Percentiles rank a stretch among this genome's conserved stretches.
phyloP scores from a whole-genome alignment of 2,797 vertebrate species.

The Gambelia wislizenii region DNA sequence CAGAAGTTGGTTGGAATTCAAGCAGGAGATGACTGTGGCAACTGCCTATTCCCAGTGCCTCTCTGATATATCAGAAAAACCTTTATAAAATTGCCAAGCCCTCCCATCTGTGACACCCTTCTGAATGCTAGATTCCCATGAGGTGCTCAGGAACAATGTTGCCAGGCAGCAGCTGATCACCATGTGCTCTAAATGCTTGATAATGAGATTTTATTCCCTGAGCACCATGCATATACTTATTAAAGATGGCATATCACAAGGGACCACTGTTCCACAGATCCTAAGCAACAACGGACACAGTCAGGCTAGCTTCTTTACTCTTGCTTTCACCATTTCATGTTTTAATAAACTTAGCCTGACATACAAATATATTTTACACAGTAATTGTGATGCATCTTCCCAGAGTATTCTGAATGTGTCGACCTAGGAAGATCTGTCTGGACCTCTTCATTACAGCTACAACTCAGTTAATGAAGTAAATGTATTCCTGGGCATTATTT shows the following conservation, averaged over 20 bases:
- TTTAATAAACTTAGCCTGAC: not conserved
- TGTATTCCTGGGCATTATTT: no score
- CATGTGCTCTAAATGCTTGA: slow-evolving; percentile 44
- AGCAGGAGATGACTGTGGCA: slow-evolving; percentile 32
- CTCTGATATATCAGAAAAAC: not conserved
- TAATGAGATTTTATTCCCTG: slow-evolving; percentile 36
- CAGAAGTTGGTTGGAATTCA: slow-evolving; percentile 4
- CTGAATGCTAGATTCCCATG: slow-evolving; percentile 49
- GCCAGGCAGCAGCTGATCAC: slow-evolving; percentile 57
- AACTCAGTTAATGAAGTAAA: no score
- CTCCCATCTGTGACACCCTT: slow-evolving; percentile 40
- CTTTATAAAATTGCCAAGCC: slow-evolving; percentile 6
- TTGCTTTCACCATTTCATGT: slow-evolving; percentile 14
- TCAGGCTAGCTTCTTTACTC: slow-evolving; percentile 20
- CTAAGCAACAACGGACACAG: slow-evolving; percentile 23
- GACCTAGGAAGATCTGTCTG: no score
- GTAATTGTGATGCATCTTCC: not conserved
- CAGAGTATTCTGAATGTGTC: not conserved
- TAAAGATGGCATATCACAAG: slow-evolving; percentile 45
- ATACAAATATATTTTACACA: not conserved
- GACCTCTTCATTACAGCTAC: no score
- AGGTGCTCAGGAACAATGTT: slow-evolving; percentile 29
- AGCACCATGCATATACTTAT: slow-evolving; percentile 24
- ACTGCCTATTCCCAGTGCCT: slow-evolving; percentile 37
- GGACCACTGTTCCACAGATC: slow-evolving; percentile 41